Base-by-base conservation (phyloP, 92 coral and sea anemone genomes). In the Bergia puertoricense region DNA sequence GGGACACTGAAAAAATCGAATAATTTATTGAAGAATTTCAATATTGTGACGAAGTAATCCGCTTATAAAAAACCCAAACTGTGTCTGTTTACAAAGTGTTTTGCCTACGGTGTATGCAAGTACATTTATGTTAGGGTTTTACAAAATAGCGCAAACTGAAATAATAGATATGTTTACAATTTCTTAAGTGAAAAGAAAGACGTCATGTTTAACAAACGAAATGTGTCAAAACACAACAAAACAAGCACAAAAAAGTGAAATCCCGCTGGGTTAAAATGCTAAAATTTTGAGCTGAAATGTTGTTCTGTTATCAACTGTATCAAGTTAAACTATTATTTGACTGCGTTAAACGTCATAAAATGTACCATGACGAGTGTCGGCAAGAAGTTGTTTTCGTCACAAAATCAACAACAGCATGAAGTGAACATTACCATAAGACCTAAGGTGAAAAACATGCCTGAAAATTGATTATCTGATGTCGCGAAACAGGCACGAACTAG, bases 251-350 rank as follows among this genome's bases (percentile, higher is more conserved):
- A 22, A 62, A 62, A 10, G 18, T 7, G 8, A 62, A 18, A 40
- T 15, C 80, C 80, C 80, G 80, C 80, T 76, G 80, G 44, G 1
- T 72, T 72, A 72, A 72, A 72, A 14, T 72, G 76, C 76, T 30
- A 5, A 6, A 30, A 5, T 37, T 10, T 48, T 48, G 4, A 48
- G 8, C 4, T 48, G 54, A 48, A 48, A 30, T 30, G 30, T 30
- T 30, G 30, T 30, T 30, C 54, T 48, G 54, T 48, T 0, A 8
- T 48, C 54, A 48, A 8, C 8, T 8, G 54, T 8, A 4, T 4
- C 8, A 48, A 48, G 8, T 48, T 4, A 48, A 48, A 8, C 8
- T 48, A 48, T 48, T 48, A 4, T 48, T 48, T 4, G 54, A 48
- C 54, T 48, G 4, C 5, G 54, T 48, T 48, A 48, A 48, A 48